phyloP scores from a whole-genome alignment of 1,140 invertebrate genomes.

The Drosophila bifasciata region DNA sequence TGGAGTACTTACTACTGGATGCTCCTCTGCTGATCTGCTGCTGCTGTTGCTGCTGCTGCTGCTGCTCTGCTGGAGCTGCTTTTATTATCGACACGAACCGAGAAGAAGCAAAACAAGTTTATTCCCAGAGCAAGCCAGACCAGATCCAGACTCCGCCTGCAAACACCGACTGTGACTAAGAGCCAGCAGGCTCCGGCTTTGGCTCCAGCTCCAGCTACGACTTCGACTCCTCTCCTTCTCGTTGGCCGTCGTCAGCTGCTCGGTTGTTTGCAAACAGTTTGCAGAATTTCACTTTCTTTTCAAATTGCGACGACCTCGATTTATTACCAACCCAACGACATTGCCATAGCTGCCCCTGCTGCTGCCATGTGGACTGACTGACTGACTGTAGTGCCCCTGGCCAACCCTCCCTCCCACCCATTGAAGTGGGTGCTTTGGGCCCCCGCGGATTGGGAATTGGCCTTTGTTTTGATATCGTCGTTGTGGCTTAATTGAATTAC shows the following conservation, averaged over 20 bases:
- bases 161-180: not conserved
- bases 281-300: conserved; percentile 82
- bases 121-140: conserved; percentile 23
- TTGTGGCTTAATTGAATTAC: conserved; percentile 73
- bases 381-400: conserved; percentile 29
- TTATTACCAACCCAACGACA: conserved; percentile 59
- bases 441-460: conserved; percentile 51
- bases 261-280: conserved; percentile 56
- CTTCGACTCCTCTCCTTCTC: conserved; percentile 30
- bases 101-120: conserved; percentile 37
- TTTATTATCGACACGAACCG: conserved; percentile 76
- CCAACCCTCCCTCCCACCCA: conserved; percentile 11
- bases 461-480: conserved; percentile 64
- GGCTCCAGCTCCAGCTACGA: too few species aligned
- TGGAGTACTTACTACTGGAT: conserved; percentile 13
- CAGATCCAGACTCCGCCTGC: not conserved
- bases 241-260: conserved; percentile 68
- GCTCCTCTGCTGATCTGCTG: conserved; percentile 5
- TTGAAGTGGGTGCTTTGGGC: conserved; percentile 18
- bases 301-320: conserved; percentile 76
- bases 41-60: conserved; percentile 15
- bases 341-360: not conserved
- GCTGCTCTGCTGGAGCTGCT: conserved; percentile 26
- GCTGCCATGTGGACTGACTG: conserved; percentile 38
- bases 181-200: conserved; percentile 3